Percentiles rank a stretch among this genome's conserved stretches.
phyloP scores from a whole-genome alignment of 2,888 invertebrate genomes.

The Amphipyra tragopoginis region DNA sequence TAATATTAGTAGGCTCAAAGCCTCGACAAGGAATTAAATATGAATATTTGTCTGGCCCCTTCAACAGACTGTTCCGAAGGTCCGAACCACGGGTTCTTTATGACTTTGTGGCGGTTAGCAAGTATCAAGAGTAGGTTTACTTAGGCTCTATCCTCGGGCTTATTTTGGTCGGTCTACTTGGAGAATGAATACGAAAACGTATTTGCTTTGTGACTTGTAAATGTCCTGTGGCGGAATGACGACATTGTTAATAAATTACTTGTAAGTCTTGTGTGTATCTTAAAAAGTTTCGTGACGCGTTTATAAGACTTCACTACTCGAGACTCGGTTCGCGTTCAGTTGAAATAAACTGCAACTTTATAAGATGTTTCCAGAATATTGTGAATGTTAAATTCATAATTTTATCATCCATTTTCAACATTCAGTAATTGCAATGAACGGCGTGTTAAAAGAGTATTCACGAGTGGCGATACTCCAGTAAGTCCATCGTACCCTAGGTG shows the following conservation, averaged over 20 bases:
- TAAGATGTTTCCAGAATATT: neutral
- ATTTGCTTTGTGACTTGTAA: slow-evolving; percentile 86
- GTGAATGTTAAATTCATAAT: neutral
- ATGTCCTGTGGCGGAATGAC: slow-evolving; percentile 79
- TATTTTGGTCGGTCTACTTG: slow-evolving; percentile 77
- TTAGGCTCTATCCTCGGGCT: slow-evolving; percentile 81
- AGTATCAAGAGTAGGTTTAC: slow-evolving; percentile 78
- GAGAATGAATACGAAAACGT: slow-evolving; percentile 81
- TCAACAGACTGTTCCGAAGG: slow-evolving; percentile 78
- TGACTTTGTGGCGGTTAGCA: slow-evolving; percentile 76
- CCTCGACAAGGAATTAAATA: slow-evolving; percentile 82
- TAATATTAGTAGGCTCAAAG: slow-evolving; percentile 79
- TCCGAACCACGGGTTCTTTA: slow-evolving; percentile 78
- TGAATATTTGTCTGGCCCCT: slow-evolving; percentile 85
- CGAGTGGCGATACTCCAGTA: too few relatives aligned
- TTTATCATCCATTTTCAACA: too few relatives aligned
- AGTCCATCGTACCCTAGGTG: too few relatives aligned
- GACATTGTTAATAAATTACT: slow-evolving; percentile 84
- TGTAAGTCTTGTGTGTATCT: slow-evolving; percentile 72
- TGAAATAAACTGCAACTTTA: neutral
- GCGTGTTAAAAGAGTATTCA: too few relatives aligned
- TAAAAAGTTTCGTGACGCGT: slow-evolving; percentile 64
- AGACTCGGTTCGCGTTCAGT: slow-evolving; percentile 2
- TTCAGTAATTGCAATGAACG: too few relatives aligned
- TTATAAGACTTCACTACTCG: slow-evolving; percentile 20